Evolutionary conservation across 2,888 invertebrate species (phyloP).

Genomic region (Xanthostigma xanthostigma): DNA sequence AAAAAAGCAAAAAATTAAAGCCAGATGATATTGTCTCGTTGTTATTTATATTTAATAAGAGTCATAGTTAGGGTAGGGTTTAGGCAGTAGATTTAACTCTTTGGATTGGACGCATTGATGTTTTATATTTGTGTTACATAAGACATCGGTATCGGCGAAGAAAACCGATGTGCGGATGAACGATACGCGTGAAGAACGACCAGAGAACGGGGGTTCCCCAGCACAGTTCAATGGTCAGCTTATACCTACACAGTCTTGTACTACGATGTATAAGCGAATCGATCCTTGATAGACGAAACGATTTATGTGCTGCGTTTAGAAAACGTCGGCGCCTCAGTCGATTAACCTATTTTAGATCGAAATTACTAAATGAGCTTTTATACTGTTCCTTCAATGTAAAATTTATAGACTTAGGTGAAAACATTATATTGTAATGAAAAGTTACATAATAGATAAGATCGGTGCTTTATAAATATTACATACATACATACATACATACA

Average conservation of each 20-base stretch:
- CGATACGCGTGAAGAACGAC: no score
- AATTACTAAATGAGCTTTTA: not conserved
- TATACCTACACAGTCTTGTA: no score
- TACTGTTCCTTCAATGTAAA: constrained; percentile 3
- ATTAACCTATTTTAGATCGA: no score
- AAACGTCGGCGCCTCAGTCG: no score
- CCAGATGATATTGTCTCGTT: not conserved
- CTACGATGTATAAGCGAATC: not conserved
- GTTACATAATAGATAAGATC: constrained; percentile 7
- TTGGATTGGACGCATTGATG: not conserved
- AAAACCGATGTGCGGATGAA: no score
- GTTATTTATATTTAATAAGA: not conserved
- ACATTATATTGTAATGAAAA: not conserved
- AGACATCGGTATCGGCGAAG: no score
- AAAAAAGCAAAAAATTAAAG: not conserved
- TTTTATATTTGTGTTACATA: not conserved
- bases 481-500: no score
- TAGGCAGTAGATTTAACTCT: not conserved
- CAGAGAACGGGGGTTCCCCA: no score
- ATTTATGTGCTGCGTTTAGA: not conserved
- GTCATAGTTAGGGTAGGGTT: no score
- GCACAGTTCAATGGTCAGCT: no score
- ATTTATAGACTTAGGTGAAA: not conserved
- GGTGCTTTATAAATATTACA: constrained; percentile 9
- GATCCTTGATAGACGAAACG: not conserved